phyloP scores from a whole-genome alignment of 2,888 invertebrate genomes.

The Exephanes ischioxanthus region DNA sequence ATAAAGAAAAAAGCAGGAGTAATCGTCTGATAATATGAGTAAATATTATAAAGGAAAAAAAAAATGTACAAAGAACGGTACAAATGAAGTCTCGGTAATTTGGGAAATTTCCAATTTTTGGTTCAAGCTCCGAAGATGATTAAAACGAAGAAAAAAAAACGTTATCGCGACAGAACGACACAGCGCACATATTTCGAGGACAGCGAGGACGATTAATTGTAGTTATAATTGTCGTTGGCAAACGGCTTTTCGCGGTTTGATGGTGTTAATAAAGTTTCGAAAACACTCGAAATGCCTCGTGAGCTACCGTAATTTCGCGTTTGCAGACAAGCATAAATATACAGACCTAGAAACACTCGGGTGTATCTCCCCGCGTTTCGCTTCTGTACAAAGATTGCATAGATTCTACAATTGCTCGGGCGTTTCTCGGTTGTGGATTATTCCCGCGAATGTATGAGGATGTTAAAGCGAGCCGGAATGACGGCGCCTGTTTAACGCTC shows the following conservation, averaged over 20 bases:
- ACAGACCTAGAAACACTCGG: conserved; percentile 43
- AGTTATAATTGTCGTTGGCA: conserved; percentile 22
- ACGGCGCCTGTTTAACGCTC: conserved; percentile 78
- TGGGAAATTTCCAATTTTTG: neutral
- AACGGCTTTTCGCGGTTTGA: conserved; percentile 29
- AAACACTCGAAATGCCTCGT: conserved; percentile 76
- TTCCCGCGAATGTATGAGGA: conserved; percentile 68
- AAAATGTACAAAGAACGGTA: no score
- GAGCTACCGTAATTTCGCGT: conserved; percentile 75
- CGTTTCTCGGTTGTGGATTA: conserved; percentile 55
- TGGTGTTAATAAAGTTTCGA: conserved; percentile 79
- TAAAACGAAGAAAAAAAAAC: neutral
- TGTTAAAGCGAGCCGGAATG: conserved; percentile 78
- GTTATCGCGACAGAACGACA: neutral
- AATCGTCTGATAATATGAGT: neutral
- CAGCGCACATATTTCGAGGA: neutral
- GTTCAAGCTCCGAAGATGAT: neutral
- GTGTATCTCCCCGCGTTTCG: neutral
- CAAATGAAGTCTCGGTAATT: neutral
- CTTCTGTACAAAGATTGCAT: conserved; percentile 25
- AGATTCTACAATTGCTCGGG: conserved; percentile 47
- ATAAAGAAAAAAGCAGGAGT: conserved; percentile 1
- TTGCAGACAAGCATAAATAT: conserved; percentile 67
- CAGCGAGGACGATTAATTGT: conserved; percentile 20
- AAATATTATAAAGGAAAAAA: no score